Conservation (phyloP, 1,140 invertebrate species). For the Drosophila littoralis region DNA sequence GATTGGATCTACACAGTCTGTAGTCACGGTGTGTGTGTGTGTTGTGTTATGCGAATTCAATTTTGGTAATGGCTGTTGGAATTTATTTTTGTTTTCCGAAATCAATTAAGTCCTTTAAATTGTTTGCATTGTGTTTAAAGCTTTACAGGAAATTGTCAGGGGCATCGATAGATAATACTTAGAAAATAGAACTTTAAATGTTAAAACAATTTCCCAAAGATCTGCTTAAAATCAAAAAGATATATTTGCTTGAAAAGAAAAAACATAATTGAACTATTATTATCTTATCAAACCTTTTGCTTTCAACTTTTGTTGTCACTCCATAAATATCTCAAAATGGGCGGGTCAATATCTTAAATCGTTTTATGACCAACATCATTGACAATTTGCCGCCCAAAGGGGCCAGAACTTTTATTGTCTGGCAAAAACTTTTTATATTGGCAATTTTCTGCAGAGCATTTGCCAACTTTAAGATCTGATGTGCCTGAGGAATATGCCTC, state of each 20-base stretch:
- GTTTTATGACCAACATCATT: slow-evolving; percentile 59
- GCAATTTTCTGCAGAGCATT: background rate
- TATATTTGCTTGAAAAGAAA: background rate
- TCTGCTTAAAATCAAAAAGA: too few species aligned
- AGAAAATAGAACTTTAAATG: background rate
- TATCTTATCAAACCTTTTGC: background rate
- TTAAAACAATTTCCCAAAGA: too few species aligned
- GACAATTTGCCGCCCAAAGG: slow-evolving; percentile 50
- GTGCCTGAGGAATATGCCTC: background rate
- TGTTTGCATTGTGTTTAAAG: slow-evolving; percentile 11
- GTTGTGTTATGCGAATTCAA: slow-evolving; percentile 48
- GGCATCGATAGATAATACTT: background rate
- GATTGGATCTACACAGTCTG: slow-evolving; percentile 27
- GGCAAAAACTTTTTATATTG: slow-evolving; percentile 34
- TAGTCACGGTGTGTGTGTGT: background rate
- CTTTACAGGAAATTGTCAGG: background rate
- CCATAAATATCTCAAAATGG: slow-evolving; percentile 13
- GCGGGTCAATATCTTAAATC: slow-evolving; percentile 60
- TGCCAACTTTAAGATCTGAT: slow-evolving; percentile 14
- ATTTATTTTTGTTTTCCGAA: slow-evolving; percentile 39
- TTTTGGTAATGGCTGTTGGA: slow-evolving; percentile 56
- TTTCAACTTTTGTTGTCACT: background rate
- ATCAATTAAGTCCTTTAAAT: slow-evolving; percentile 72
- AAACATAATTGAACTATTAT: background rate
- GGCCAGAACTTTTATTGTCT: slow-evolving; percentile 47